Percentiles rank a stretch among this genome's conserved stretches.
These are phyloP conservation scores for Ptyas mucosa DNA, from an alignment of 2,113 vertebrate species.

Conservation along the genomic window DNA sequence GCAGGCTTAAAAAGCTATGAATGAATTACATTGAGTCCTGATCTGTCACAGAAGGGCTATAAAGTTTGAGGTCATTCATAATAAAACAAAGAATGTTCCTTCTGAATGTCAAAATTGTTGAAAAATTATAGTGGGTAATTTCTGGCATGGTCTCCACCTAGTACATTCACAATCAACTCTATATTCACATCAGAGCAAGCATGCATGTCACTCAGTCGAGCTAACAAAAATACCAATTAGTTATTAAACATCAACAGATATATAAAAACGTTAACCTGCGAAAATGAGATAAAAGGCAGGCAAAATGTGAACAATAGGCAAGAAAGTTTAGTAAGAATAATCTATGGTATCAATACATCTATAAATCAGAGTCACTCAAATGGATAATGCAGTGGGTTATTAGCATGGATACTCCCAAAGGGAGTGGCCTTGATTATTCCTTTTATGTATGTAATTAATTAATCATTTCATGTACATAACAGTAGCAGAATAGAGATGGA, in stretches of 20 bases:
- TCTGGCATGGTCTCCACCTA: background rate
- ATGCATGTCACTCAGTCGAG: background rate
- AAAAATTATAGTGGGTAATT: background rate
- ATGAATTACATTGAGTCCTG: constrained; percentile 76
- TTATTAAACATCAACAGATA: background rate
- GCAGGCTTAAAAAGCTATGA: constrained; percentile 73
- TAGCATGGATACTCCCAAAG: background rate
- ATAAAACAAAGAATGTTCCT: constrained; percentile 70
- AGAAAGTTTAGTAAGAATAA: background rate
- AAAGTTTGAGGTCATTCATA: constrained; percentile 66
- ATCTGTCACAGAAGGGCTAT: constrained; percentile 71
- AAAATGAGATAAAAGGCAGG: background rate
- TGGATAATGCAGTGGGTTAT: background rate
- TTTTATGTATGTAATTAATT: background rate
- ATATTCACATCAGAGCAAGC: background rate
- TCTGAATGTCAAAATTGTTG: constrained; percentile 57
- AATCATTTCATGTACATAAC: background rate
- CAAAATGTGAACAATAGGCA: background rate
- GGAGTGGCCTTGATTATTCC: background rate
- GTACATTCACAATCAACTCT: background rate
- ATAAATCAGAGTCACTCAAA: background rate
- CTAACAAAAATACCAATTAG: background rate
- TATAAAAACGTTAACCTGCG: background rate
- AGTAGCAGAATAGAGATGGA: background rate
- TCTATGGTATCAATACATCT: background rate